These are phyloP conservation scores for Calliscelio sp. DNA, from an alignment of 2,888 invertebrate species.

Conservation along the genomic window DNA sequence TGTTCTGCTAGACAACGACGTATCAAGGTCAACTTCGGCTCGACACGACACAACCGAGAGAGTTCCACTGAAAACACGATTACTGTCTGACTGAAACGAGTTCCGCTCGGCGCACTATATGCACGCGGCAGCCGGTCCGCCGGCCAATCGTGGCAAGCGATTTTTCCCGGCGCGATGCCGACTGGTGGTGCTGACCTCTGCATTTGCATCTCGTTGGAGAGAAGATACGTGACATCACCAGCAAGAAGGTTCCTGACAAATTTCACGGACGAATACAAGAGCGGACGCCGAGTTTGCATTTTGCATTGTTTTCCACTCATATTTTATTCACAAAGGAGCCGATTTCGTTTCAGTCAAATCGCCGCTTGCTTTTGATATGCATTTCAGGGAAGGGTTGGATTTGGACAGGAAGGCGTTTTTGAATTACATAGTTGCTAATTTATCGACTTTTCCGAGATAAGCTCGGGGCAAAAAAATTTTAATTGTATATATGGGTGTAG, in stretches of 20 bases:
- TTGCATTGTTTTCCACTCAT: neutral
- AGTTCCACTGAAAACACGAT: slow-evolving; percentile 79
- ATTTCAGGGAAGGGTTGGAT: no score
- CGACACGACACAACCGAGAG: slow-evolving; percentile 75
- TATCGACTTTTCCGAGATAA: neutral
- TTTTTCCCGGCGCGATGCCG: slow-evolving; percentile 62
- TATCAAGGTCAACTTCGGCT: slow-evolving; percentile 75
- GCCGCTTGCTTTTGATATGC: neutral
- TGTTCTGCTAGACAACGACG: slow-evolving; percentile 61
- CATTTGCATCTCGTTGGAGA: slow-evolving; percentile 22
- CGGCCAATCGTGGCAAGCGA: slow-evolving; percentile 66
- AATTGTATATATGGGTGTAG: no score
- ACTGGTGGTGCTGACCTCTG: slow-evolving; percentile 72
- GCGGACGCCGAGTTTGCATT: neutral
- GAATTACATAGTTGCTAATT: no score
- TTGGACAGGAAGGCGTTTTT: no score
- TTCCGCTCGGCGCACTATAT: slow-evolving; percentile 69
- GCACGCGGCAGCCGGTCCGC: slow-evolving; percentile 60
- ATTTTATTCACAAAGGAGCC: neutral
- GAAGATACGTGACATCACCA: slow-evolving; percentile 1
- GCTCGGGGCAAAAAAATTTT: no score
- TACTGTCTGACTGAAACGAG: slow-evolving; percentile 73
- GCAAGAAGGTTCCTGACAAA: neutral
- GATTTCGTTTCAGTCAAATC: neutral
- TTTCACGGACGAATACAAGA: neutral